Evolutionary conservation across 2,797 vertebrate species (phyloP).

Genomic region (Hyperoplus lanceolatus): DNA sequence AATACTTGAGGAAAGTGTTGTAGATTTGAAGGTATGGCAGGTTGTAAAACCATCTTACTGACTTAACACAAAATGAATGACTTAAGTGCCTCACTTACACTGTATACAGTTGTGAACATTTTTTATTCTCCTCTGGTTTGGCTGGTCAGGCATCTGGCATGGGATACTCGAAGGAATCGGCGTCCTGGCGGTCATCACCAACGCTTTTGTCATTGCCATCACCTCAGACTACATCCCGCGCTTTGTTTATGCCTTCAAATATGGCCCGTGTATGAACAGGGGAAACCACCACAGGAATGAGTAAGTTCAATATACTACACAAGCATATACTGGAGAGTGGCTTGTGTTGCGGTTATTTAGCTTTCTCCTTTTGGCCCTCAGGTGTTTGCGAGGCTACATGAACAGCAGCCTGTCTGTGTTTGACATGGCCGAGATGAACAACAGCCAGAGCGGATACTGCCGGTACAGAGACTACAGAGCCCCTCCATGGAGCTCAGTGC

Average conservation of each 20-base stretch:
- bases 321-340: neutral
- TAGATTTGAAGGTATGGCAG: neutral
- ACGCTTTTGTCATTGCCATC: constrained; percentile 98
- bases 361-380: constrained; percentile 57
- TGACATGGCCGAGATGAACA: constrained; percentile 90
- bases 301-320: constrained; percentile 40
- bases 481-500: constrained; percentile 92
- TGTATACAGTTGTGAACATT: neutral
- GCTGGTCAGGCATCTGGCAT: constrained; percentile 94
- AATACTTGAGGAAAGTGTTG: neutral
- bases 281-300: constrained; percentile 89
- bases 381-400: constrained; percentile 95
- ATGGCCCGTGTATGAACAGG: constrained; percentile 93
- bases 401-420: constrained; percentile 98
- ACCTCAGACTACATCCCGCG: constrained; percentile 99
- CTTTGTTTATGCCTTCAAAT: constrained; percentile 98
- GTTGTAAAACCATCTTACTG: neutral
- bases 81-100: no score
- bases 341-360: constrained; percentile 19
- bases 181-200: constrained; percentile 97
- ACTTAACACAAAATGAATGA: no score
- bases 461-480: constrained; percentile 97
- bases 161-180: constrained; percentile 98
- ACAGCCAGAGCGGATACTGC: constrained; percentile 89
- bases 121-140: constrained; percentile 31